phyloP scores from a whole-genome alignment of 2,888 invertebrate genomes.

The Lithophane socia region DNA sequence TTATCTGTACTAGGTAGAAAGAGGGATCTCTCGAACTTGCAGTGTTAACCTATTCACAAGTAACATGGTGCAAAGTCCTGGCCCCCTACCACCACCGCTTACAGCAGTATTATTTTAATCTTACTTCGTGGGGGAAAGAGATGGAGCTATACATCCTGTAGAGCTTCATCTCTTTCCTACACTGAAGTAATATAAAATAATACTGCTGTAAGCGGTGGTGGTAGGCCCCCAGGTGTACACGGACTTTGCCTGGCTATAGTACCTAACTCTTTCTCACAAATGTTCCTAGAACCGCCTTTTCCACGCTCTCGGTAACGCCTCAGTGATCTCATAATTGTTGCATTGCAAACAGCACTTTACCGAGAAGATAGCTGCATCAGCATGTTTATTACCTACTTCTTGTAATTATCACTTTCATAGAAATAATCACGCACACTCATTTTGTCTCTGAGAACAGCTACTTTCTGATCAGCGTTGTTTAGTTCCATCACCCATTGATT shows the following conservation, averaged over 20 bases:
- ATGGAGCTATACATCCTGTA: no score
- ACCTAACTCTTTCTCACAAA: slow-evolving; percentile 51
- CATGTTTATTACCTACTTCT: slow-evolving; percentile 32
- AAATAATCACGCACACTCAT: slow-evolving; percentile 75
- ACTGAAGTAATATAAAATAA: no score
- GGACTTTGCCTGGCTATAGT: slow-evolving; percentile 30
- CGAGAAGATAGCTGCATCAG: slow-evolving; percentile 43
- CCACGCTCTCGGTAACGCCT: slow-evolving; percentile 53
- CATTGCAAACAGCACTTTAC: slow-evolving; percentile 43
- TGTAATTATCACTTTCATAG: slow-evolving; percentile 35
- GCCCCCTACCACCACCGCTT: no score
- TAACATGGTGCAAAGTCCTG: background rate
- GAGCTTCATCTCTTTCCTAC: no score
- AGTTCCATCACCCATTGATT: slow-evolving; percentile 73
- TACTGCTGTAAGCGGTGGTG: no score
- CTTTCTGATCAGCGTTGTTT: slow-evolving; percentile 74
- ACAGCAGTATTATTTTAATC: no score
- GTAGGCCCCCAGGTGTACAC: no score
- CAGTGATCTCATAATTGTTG: slow-evolving; percentile 53
- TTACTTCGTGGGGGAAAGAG: no score
- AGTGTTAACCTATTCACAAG: slow-evolving; percentile 1
- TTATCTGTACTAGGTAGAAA: background rate
- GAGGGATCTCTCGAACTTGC: background rate
- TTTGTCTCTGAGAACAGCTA: slow-evolving; percentile 81
- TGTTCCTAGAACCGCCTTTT: slow-evolving; percentile 47